Evolutionary conservation across 2,113 vertebrate species (phyloP).

Genomic region (Elgaria multicarinata): DNA sequence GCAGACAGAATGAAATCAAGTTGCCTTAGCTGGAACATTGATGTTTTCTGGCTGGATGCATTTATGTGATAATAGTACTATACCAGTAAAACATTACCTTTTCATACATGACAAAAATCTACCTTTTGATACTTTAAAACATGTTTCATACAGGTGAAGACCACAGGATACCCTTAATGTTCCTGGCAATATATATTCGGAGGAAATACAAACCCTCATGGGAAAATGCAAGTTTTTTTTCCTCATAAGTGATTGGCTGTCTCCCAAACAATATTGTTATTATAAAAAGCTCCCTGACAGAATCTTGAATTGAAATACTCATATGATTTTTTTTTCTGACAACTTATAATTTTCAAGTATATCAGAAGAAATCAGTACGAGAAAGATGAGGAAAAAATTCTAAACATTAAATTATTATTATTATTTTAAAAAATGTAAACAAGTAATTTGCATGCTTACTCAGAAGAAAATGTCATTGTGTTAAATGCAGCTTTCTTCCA

Average conservation of each 20-base stretch:
- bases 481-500: too few species aligned
- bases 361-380: not conserved
- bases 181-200: not conserved
- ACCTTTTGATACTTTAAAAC: not conserved
- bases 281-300: not conserved
- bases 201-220: not conserved
- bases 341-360: not conserved
- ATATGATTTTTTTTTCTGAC: not conserved
- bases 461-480: not conserved
- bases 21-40: slow-evolving; percentile 16
- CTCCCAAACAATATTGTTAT: not conserved
- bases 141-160: not conserved
- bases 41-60: not conserved
- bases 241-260: not conserved
- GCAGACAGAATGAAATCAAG: not conserved
- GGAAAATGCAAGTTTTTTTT: not conserved
- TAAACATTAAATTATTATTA: not conserved
- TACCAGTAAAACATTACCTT: not conserved
- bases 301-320: not conserved
- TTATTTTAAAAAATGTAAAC: not conserved
- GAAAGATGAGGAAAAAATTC: not conserved
- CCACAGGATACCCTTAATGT: not conserved
- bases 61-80: not conserved
- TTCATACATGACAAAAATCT: not conserved
- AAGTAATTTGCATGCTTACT: not conserved